These are phyloP conservation scores for Toxonevra muliebris DNA, from an alignment of 2,888 invertebrate genomes.

Conservation along the genomic window DNA sequence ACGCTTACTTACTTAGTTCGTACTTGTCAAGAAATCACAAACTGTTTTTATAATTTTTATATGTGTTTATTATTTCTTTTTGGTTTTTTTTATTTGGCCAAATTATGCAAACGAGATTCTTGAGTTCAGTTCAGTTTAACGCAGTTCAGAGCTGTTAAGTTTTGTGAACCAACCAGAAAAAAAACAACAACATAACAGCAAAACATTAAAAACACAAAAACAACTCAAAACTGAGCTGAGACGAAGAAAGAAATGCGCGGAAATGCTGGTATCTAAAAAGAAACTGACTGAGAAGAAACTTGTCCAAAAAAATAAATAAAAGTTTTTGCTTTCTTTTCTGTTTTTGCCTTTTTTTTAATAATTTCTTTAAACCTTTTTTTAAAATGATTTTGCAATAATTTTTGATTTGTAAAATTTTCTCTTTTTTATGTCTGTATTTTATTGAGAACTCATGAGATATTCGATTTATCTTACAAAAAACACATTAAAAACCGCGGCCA, in stretches of 20 bases:
- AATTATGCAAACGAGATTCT: conserved; percentile 2
- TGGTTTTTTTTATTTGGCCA: background rate
- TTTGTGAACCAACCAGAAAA: too few species aligned
- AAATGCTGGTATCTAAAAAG: background rate
- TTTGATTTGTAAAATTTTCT: background rate
- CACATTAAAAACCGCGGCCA: background rate
- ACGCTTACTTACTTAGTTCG: background rate
- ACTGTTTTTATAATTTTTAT: background rate
- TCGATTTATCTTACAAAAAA: background rate
- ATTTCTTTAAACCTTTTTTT: background rate
- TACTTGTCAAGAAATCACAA: background rate
- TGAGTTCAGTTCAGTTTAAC: background rate
- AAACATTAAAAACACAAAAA: background rate
- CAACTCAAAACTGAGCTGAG: background rate
- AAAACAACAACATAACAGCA: background rate
- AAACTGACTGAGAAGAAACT: background rate
- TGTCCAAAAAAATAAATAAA: background rate
- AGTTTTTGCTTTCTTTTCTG: background rate
- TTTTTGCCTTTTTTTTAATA: background rate
- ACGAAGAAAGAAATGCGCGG: background rate
- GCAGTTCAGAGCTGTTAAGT: too few species aligned
- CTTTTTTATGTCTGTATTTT: background rate
- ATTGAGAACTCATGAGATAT: background rate
- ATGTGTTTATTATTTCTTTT: background rate
- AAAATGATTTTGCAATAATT: background rate